Percentiles rank a stretch among this genome's conserved stretches.
phyloP scores from a whole-genome alignment of 2,888 invertebrate species.

The Arrhopalites spinosus region DNA sequence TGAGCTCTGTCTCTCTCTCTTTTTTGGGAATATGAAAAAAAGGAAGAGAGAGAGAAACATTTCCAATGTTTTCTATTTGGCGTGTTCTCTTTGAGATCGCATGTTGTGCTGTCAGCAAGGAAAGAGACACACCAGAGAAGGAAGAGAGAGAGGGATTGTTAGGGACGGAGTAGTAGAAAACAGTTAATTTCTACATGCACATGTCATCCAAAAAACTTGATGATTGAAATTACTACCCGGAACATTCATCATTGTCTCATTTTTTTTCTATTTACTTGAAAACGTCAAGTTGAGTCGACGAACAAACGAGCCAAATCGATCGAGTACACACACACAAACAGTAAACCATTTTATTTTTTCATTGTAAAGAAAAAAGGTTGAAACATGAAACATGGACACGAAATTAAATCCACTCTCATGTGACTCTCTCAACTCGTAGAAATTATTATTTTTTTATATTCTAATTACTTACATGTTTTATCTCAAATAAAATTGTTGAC shows the following conservation, averaged over 20 bases:
- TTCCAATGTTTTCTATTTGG: too few species aligned
- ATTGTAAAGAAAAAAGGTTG: neutral
- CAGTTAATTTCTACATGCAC: constrained; percentile 39
- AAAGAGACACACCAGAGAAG: constrained; percentile 1
- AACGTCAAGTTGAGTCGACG: constrained; percentile 12
- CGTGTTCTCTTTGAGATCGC: constrained; percentile 18
- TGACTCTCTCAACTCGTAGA: neutral
- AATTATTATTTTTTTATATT: too few species aligned
- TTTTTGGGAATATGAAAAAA: too few species aligned
- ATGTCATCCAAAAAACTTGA: constrained; percentile 34
- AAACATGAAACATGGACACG: constrained; percentile 1
- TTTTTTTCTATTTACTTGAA: constrained; percentile 21
- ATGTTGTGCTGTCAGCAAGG: constrained; percentile 20
- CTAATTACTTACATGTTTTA: too few species aligned
- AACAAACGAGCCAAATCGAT: neutral
- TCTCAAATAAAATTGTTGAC: too few species aligned
- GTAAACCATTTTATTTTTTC: neutral
- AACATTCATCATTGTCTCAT: constrained; percentile 39
- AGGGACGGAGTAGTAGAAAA: constrained; percentile 5
- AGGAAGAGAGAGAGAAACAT: too few species aligned
- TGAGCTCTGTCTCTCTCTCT: too few species aligned
- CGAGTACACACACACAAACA: neutral
- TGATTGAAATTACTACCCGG: constrained; percentile 38
- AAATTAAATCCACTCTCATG: neutral
- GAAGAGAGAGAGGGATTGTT: constrained; percentile 22